A percentile compares a stretch with the other conserved stretches of the same genome.
Conservation (phyloP, 1,140 invertebrate genomes). For the Drusus annulatus region DNA sequence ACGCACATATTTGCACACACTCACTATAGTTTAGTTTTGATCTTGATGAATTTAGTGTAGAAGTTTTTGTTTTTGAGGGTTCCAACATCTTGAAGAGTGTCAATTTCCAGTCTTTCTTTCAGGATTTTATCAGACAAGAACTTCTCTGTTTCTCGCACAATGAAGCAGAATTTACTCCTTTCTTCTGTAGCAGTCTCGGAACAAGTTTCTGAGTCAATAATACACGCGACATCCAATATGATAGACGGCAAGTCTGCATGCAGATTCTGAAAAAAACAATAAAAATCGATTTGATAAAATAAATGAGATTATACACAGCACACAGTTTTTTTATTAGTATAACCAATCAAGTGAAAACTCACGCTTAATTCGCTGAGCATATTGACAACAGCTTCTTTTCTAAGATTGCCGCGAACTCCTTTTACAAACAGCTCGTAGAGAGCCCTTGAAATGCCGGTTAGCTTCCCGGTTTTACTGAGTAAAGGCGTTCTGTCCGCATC, state of each 20-base stretch:
- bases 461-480: conserved; percentile 71
- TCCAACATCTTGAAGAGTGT: conserved; percentile 93
- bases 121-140: conserved; percentile 88
- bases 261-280: conserved; percentile 71
- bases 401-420: conserved; percentile 78
- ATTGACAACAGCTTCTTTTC: conserved; percentile 79
- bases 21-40: conserved; percentile 98
- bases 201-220: conserved; percentile 84
- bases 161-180: conserved; percentile 81
- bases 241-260: conserved; percentile 84
- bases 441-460: conserved; percentile 70
- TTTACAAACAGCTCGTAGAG: conserved; percentile 78
- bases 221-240: conserved; percentile 84
- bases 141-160: conserved; percentile 85
- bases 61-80: conserved; percentile 93
- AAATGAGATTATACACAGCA: too few relatives aligned
- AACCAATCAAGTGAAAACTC: conserved; percentile 62
- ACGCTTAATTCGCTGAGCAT: conserved; percentile 80
- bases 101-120: conserved; percentile 94
- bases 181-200: conserved; percentile 77
- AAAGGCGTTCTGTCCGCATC: conserved; percentile 71
- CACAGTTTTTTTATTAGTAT: too few relatives aligned
- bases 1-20: conserved; percentile 71
- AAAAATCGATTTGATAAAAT: too few relatives aligned
- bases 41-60: conserved; percentile 97